Conservation (phyloP, 2,113 vertebrate species). For the Bubo scandiacus region DNA sequence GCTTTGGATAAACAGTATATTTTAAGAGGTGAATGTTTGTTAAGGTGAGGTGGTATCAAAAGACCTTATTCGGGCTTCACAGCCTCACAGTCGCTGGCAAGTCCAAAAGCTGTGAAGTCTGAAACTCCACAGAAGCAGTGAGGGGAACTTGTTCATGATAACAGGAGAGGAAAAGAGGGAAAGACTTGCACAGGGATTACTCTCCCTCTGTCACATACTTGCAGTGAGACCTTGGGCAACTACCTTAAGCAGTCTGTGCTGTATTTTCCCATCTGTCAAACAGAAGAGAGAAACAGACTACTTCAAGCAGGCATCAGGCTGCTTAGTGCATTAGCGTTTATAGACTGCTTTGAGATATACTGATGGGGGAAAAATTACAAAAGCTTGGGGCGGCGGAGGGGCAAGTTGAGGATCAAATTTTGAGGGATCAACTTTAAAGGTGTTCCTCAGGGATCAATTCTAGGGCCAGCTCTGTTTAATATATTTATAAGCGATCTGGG, state of each 20-base stretch:
- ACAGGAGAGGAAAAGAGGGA: neutral
- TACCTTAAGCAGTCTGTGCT: neutral
- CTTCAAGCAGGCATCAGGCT: neutral
- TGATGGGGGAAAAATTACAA: accelerated
- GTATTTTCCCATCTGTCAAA: neutral
- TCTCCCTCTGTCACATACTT: neutral
- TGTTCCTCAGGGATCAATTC: neutral
- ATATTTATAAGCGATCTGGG: neutral
- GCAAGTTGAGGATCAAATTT: neutral
- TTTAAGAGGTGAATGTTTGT: neutral
- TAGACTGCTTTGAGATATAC: neutral
- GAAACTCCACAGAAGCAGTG: neutral
- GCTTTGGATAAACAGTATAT: neutral
- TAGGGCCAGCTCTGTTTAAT: neutral
- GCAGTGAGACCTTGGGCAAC: neutral
- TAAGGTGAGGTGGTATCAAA: neutral
- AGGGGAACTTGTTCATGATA: neutral
- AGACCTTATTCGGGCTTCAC: accelerated
- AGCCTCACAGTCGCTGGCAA: neutral
- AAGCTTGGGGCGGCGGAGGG: accelerated
- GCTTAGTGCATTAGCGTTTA: neutral
- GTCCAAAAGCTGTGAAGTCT: neutral
- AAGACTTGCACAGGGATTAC: neutral
- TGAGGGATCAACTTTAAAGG: neutral
- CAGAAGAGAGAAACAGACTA: neutral